Evolutionary conservation across 2,888 invertebrate genomes (phyloP).

Genomic region (Campoplex nolae): DNA sequence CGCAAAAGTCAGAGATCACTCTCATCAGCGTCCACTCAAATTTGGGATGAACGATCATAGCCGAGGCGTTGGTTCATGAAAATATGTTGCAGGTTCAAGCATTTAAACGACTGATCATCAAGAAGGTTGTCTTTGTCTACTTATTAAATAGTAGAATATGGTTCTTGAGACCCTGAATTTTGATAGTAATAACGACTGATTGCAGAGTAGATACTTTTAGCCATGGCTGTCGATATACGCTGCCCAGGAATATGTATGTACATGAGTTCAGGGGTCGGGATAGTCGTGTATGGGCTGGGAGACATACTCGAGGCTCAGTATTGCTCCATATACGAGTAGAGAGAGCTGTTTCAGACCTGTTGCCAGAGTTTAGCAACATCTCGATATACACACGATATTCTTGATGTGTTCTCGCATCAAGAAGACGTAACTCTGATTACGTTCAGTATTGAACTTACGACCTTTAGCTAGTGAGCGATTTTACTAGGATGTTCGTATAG

Average conservation of each 20-base stretch:
- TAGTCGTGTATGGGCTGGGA: constrained; percentile 65
- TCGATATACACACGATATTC: not conserved
- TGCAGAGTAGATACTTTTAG: not conserved
- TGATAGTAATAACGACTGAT: not conserved
- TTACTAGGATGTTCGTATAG: not conserved
- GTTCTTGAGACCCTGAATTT: not conserved
- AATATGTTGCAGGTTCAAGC: no score
- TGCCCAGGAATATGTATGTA: not conserved
- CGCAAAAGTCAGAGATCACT: not conserved
- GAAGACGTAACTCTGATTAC: constrained; percentile 1
- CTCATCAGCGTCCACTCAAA: not conserved
- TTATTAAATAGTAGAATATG: not conserved
- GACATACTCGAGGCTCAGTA: not conserved
- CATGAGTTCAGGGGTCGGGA: constrained; percentile 57
- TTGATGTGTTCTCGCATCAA: not conserved
- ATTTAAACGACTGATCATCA: no score
- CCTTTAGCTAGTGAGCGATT: not conserved
- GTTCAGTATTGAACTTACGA: not conserved
- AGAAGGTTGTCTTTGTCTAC: no score
- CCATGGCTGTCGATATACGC: not conserved
- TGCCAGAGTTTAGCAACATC: constrained; percentile 22
- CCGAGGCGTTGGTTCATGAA: not conserved
- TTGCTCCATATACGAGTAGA: constrained; percentile 12
- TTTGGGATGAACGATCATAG: not conserved
- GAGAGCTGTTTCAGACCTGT: constrained; percentile 36